Percentiles rank a stretch among this genome's conserved stretches.
Evolutionary conservation across 2,113 vertebrate genomes (phyloP).

Genomic region (Muntiacus muntjak): DNA sequence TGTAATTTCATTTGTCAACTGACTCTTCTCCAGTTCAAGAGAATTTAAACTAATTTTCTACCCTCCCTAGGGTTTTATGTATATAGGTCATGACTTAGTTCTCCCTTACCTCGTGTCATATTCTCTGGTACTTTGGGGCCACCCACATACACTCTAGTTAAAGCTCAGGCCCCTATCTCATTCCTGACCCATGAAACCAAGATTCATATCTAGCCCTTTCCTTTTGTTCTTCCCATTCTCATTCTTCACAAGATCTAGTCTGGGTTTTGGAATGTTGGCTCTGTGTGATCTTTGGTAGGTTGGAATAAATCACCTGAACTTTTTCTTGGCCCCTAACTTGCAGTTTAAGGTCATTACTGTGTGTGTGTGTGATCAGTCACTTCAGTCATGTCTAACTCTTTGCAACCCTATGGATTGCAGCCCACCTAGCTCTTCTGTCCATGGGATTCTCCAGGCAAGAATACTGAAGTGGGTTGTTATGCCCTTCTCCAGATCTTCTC

Average conservation of each 20-base stretch:
- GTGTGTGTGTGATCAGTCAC: background rate
- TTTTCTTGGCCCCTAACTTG: background rate
- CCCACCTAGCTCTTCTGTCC: background rate
- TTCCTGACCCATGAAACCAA: background rate
- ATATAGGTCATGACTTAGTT: background rate
- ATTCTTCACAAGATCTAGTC: background rate
- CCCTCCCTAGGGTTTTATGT: background rate
- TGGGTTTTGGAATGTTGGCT: background rate
- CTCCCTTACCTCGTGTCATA: background rate
- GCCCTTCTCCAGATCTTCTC: background rate
- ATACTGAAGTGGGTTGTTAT: background rate
- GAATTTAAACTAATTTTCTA: background rate
- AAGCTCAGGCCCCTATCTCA: background rate
- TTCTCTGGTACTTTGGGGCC: background rate
- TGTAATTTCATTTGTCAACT: background rate
- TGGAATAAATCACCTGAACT: background rate
- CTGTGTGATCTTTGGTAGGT: background rate
- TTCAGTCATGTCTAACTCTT: background rate
- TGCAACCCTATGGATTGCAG: background rate
- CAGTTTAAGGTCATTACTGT: background rate
- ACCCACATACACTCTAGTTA: background rate
- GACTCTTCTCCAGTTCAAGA: background rate
- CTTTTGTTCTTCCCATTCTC: background rate
- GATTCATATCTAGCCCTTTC: background rate
- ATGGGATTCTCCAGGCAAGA: background rate